Base-by-base conservation (phyloP, 2,888 invertebrate species). In the Papilio elwesi region DNA sequence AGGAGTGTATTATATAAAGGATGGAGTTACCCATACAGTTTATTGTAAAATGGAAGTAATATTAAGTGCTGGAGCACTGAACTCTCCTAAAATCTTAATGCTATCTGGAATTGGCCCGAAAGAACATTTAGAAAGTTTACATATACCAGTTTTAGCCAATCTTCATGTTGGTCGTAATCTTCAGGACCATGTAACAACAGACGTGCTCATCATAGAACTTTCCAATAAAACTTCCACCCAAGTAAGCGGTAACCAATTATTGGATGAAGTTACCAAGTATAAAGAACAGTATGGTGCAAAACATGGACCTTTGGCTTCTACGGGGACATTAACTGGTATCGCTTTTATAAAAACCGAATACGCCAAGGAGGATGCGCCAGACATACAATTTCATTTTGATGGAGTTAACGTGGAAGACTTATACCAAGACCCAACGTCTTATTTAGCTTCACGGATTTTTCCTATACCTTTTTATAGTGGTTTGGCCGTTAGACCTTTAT, bases 151-250 rank as follows among this genome's bases (percentile, higher is more conserved):
- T 0, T 83, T 96, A 6, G 90, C 94, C 62, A 94, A 97, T 86
- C 88, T 96, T 66, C 95, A 95, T 64, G 97, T 97, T 0, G 97
- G 97, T 0, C 90, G 94, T 77, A 97, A 97, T 85, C 89, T 97
- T 1, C 97, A 97, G 81, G 96, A 97, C 81, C 97, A 97, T 81
- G 94, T 96, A 0, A 96, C 97, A 0, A 94, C 95, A 9, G 95
- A 95, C 78, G 95, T 94, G 3, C 86, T 95, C 1, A 78, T 85
- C 52, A 70, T 92, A 53, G 76, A 82, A 52, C 76, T 96, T 13
- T 90, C 93, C 0, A 95, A 95, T 78, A 90, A 94, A 83, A 94
- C 95, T 0, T 89, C 94, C 0, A 95, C 95, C 7, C 79, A 85
- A 68, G 87, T 93, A 0, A 79, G 78, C 76, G 85, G 85, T 16